These are phyloP conservation scores for Tortrix viridana DNA, from an alignment of 2,888 invertebrate genomes.

Conservation along the genomic window DNA sequence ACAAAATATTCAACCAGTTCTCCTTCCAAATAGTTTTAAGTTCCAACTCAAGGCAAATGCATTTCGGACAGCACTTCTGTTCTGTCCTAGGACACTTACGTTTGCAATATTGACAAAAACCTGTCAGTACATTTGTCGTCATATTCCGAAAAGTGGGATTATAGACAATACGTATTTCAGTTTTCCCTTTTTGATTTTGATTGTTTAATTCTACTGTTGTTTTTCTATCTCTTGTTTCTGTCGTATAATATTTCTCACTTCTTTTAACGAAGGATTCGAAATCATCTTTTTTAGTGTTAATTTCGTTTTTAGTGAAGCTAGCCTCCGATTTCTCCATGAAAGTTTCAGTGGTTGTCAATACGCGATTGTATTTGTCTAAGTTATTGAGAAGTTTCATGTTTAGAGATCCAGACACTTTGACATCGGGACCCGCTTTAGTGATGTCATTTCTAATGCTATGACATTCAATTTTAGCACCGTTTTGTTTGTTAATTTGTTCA, in stretches of 20 bases:
- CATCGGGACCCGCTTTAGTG: conserved; percentile 65
- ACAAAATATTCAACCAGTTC: conserved; percentile 74
- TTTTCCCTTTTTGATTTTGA: conserved; percentile 57
- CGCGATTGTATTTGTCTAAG: conserved; percentile 71
- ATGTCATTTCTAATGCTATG: conserved; percentile 75
- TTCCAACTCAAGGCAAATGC: conserved; percentile 68
- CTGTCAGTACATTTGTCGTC: conserved; percentile 50
- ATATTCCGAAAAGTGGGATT: conserved; percentile 75
- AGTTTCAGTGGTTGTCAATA: conserved; percentile 72
- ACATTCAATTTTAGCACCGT: conserved; percentile 71
- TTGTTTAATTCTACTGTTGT: conserved; percentile 64
- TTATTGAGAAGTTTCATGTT: conserved; percentile 74
- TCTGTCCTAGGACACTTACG: conserved; percentile 67
- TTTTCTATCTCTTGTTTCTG: conserved; percentile 61
- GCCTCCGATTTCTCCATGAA: conserved; percentile 70
- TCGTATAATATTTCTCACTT: conserved; percentile 77
- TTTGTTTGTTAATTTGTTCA: conserved; percentile 62
- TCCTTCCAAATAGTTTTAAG: conserved; percentile 68
- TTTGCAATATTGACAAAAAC: conserved; percentile 68
- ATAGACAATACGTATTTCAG: conserved; percentile 76
- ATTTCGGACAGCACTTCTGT: conserved; percentile 67
- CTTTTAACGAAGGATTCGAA: conserved; percentile 75
- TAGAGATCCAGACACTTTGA: conserved; percentile 70
- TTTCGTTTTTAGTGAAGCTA: conserved; percentile 69
- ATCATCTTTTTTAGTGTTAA: conserved; percentile 63